Evolutionary conservation across 1,140 invertebrate genomes (phyloP).

Genomic region (Hestina assimilis): DNA sequence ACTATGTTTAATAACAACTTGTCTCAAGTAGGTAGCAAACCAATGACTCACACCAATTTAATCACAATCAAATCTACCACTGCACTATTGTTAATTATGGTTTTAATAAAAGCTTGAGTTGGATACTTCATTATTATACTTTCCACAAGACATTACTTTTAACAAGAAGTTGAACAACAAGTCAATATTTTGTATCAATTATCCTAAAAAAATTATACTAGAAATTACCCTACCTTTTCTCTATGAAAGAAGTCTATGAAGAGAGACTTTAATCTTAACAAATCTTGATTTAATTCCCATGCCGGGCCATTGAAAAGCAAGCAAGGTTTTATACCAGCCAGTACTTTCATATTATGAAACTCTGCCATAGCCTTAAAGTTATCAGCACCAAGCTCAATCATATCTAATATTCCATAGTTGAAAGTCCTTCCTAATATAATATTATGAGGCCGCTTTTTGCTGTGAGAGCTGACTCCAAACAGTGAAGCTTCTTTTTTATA

Average conservation of each 20-base stretch:
- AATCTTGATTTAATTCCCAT: conserved; percentile 91
- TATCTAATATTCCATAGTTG: conserved; percentile 94
- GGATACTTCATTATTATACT: too few relatives aligned
- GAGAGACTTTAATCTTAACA: conserved; percentile 91
- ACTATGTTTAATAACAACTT: too few relatives aligned
- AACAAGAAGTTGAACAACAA: too few relatives aligned
- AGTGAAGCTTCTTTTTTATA: conserved; percentile 92
- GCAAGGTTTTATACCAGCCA: conserved; percentile 93
- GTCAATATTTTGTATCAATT: too few relatives aligned
- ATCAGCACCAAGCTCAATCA: conserved; percentile 96
- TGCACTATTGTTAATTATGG: too few relatives aligned
- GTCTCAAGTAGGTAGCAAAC: too few relatives aligned
- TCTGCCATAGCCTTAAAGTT: conserved; percentile 88
- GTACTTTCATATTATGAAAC: conserved; percentile 89
- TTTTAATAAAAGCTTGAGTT: too few relatives aligned
- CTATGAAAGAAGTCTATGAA: conserved; percentile 96
- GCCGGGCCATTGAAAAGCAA: conserved; percentile 95
- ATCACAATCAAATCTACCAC: too few relatives aligned
- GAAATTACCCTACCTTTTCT: conserved; percentile 81
- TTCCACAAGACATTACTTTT: too few relatives aligned
- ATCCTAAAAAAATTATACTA: too few relatives aligned
- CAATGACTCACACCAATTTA: too few relatives aligned
- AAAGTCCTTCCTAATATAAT: conserved; percentile 93
- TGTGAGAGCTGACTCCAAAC: conserved; percentile 94
- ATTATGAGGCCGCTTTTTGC: conserved; percentile 97